Evolutionary conservation across 2,888 invertebrate genomes (phyloP).

Genomic region (Bruchidius siliquastri): DNA sequence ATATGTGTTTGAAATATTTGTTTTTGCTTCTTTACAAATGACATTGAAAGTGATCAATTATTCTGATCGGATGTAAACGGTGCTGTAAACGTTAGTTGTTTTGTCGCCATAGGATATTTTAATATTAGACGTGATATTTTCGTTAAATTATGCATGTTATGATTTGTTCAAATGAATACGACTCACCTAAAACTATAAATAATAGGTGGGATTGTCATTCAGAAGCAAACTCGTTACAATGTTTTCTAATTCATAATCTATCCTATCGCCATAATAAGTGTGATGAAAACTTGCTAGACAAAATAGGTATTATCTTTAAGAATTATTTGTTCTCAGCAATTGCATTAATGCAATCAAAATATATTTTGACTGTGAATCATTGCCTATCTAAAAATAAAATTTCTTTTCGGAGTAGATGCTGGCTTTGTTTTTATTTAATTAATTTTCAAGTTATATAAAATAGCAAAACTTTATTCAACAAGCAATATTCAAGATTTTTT

Average conservation of each 20-base stretch:
- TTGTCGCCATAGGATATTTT: not conserved
- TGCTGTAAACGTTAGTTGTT: conserved; percentile 5
- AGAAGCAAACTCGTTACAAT: not conserved
- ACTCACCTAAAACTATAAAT: not conserved
- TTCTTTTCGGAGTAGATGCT: not conserved
- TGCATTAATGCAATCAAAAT: not conserved
- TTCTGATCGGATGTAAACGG: conserved; percentile 19
- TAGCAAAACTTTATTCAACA: too few relatives aligned
- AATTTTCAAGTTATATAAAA: too few relatives aligned
- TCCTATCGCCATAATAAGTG: too few relatives aligned
- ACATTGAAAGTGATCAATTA: conserved; percentile 40
- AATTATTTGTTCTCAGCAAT: too few relatives aligned
- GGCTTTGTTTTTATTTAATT: not conserved
- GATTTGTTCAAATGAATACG: not conserved
- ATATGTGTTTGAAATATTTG: conserved; percentile 29
- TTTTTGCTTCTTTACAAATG: conserved; percentile 31
- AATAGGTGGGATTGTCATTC: not conserved
- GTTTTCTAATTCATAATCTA: not conserved
- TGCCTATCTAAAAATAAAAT: not conserved
- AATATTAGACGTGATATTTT: not conserved
- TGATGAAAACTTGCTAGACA: too few relatives aligned
- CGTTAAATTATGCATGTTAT: not conserved
- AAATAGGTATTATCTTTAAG: not conserved
- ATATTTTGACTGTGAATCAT: not conserved
- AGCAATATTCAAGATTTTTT: too few relatives aligned